These are phyloP conservation scores for Heliconius cydno DNA, from an alignment of 2,888 invertebrate species.

Conservation along the genomic window DNA sequence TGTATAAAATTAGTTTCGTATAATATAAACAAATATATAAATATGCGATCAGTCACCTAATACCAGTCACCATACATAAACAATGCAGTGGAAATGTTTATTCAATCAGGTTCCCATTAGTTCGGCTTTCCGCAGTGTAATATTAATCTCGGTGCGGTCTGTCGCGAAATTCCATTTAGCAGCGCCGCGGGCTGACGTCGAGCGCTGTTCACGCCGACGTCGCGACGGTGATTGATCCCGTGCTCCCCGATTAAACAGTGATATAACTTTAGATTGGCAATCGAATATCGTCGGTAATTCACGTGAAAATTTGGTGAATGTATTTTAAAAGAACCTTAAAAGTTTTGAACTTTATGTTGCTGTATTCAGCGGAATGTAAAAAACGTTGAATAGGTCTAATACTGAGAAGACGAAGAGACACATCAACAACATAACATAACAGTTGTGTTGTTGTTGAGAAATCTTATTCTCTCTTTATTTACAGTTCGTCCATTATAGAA, in stretches of 20 bases:
- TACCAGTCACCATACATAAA: background rate
- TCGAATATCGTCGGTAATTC: conserved; percentile 39
- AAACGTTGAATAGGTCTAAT: background rate
- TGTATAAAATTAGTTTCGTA: background rate
- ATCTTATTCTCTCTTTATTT: background rate
- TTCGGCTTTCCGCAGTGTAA: conserved; percentile 60
- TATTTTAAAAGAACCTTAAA: background rate
- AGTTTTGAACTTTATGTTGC: background rate
- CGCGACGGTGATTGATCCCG: conserved; percentile 60
- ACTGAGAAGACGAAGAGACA: background rate
- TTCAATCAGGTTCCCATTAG: conserved; percentile 65
- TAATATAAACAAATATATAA: background rate
- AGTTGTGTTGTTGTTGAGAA: background rate
- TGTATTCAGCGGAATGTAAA: background rate
- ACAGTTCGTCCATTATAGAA: background rate
- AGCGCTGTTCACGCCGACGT: conserved; percentile 58
- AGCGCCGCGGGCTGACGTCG: conserved; percentile 60
- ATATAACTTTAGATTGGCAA: conserved; percentile 43
- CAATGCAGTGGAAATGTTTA: conserved; percentile 58
- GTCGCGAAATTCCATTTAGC: conserved; percentile 71
- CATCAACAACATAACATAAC: too few relatives aligned
- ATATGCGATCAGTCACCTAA: background rate
- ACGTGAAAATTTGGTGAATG: background rate
- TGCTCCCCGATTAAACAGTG: conserved; percentile 45
- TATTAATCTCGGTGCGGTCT: conserved; percentile 67